Evolutionary conservation across 2,888 invertebrate species (phyloP).

Genomic region (Odontocerum albicorne): DNA sequence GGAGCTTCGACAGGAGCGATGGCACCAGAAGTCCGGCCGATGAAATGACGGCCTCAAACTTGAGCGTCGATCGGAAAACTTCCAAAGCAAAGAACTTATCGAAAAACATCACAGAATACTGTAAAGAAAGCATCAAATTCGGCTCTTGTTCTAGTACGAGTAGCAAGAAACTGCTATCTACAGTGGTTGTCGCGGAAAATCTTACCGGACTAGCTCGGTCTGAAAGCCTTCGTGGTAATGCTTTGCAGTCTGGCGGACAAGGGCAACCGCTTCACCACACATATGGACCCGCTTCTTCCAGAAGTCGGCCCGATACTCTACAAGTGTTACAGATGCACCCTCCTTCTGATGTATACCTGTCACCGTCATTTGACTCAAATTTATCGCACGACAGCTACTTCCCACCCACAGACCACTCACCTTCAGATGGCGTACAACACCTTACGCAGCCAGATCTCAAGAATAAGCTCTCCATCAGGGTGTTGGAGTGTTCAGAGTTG

Average conservation of each 20-base stretch:
- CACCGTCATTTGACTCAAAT: slow-evolving; percentile 11
- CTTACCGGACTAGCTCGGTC: slow-evolving; percentile 46
- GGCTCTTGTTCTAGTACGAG: slow-evolving; percentile 55
- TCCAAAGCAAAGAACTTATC: slow-evolving; percentile 51
- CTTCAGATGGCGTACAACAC: slow-evolving; percentile 47
- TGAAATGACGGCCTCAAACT: slow-evolving; percentile 19
- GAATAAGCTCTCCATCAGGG: slow-evolving; percentile 61
- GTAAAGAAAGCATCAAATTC: slow-evolving; percentile 42
- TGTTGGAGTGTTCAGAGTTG: slow-evolving; percentile 84
- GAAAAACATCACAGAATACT: slow-evolving; percentile 38
- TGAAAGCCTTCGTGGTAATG: slow-evolving; percentile 47
- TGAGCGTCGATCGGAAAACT: slow-evolving; percentile 36
- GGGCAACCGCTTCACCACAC: slow-evolving; percentile 9
- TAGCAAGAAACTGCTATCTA: slow-evolving; percentile 51
- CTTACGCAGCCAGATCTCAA: slow-evolving; percentile 45
- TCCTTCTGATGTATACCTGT: not conserved
- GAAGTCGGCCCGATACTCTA: slow-evolving; percentile 42
- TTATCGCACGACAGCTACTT: slow-evolving; percentile 40
- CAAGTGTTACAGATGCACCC: slow-evolving; percentile 48
- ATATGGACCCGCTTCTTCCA: slow-evolving; percentile 27
- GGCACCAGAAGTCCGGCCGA: slow-evolving; percentile 1
- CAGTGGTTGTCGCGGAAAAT: slow-evolving; percentile 37
- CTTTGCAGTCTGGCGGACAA: not conserved
- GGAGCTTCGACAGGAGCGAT: slow-evolving; percentile 4
- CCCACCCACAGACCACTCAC: slow-evolving; percentile 43